These are phyloP conservation scores for Cladorhizidae sp. DNA, from an alignment of 37 sponge, comb jelly and placozoan genomes.

Conservation along the genomic window DNA sequence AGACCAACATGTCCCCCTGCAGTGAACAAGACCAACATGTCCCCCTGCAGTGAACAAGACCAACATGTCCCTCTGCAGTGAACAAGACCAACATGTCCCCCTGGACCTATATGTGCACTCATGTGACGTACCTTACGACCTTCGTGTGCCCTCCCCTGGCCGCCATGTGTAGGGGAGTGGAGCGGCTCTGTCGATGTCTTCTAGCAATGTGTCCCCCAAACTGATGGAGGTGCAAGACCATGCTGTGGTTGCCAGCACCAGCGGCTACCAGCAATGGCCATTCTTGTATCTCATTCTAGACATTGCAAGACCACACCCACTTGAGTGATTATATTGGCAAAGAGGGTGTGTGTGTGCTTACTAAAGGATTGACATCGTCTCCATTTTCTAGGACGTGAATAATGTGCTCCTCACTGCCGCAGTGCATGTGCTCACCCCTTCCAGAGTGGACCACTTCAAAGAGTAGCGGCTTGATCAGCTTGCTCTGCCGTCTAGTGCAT, in stretches of 20 bases:
- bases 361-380: constrained; percentile 73
- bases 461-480: constrained; percentile 30
- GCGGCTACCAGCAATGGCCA: constrained; percentile 66
- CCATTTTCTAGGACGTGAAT: constrained; percentile 47
- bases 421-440: constrained; percentile 25
- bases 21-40: no score
- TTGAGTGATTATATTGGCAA: not conserved
- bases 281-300: constrained; percentile 45
- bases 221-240: constrained; percentile 37
- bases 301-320: not conserved
- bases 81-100: not conserved
- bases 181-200: not conserved
- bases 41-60: no score
- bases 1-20: no score
- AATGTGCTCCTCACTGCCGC: not conserved
- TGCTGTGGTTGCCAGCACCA: constrained; percentile 22
- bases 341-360: constrained; percentile 9
- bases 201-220: constrained; percentile 39
- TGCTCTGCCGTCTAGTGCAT: constrained; percentile 20
- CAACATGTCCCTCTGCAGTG: not conserved
- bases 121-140: constrained; percentile 22
- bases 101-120: no score
- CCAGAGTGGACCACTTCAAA: constrained; percentile 48
- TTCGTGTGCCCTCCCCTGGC: constrained; percentile 45
- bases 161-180: constrained; percentile 56